Percentiles rank a stretch among this genome's conserved stretches.
phyloP scores from a whole-genome alignment of 2,888 invertebrate species.

The Erynnis tages region DNA sequence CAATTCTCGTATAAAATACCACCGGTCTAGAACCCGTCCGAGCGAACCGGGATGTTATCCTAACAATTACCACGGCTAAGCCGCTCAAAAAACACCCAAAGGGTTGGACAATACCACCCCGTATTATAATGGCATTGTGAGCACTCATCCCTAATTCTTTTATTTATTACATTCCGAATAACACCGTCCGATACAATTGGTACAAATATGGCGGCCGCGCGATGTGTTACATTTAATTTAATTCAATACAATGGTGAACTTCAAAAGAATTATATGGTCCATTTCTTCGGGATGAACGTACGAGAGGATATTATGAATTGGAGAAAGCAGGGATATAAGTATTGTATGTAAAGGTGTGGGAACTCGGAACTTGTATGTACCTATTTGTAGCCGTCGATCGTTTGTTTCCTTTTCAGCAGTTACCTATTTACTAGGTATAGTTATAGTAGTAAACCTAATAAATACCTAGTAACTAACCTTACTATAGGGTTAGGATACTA shows the following conservation, averaged over 20 bases:
- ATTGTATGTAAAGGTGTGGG: background rate
- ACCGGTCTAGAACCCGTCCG: constrained; percentile 15
- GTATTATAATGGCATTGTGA: constrained; percentile 35
- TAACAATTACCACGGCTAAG: constrained; percentile 43
- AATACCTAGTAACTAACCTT: no score
- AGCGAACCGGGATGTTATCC: constrained; percentile 39
- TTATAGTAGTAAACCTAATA: no score
- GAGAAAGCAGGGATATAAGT: background rate
- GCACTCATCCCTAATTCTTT: constrained; percentile 30
- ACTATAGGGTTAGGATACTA: no score
- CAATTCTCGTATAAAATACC: constrained; percentile 10
- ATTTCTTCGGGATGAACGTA: background rate
- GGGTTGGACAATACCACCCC: constrained; percentile 40
- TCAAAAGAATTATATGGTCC: constrained; percentile 23
- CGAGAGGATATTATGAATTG: background rate
- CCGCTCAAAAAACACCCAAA: constrained; percentile 37
- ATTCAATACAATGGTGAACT: constrained; percentile 31
- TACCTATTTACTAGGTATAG: no score
- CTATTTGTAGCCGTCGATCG: no score
- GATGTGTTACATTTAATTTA: constrained; percentile 34
- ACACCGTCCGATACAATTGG: constrained; percentile 29
- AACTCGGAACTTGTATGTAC: no score
- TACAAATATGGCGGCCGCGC: constrained; percentile 34
- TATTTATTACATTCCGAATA: constrained; percentile 30
- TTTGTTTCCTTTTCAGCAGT: no score